A percentile compares a stretch with the other conserved stretches of the same genome.
Conservation (phyloP, 1,140 invertebrate genomes). For the Metopolophium dirhodum region DNA sequence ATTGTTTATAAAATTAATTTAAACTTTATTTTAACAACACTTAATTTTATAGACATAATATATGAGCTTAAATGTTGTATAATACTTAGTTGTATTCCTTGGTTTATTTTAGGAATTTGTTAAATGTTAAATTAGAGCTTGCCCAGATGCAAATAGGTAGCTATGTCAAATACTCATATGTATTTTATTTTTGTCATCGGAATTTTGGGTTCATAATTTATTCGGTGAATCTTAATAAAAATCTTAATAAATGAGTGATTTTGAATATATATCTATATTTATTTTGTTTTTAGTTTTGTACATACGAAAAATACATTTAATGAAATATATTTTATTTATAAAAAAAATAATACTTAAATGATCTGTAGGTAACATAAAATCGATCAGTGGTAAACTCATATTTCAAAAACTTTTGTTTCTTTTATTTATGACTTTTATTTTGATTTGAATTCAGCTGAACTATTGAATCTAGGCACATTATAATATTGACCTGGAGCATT, state of each 20-base stretch:
- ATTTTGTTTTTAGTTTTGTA: background rate
- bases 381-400: background rate
- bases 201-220: background rate
- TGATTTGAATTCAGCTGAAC: background rate
- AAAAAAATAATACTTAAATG: background rate
- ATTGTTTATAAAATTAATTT: too few relatives aligned
- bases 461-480: background rate
- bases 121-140: background rate
- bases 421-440: slow-evolving; percentile 30
- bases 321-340: background rate
- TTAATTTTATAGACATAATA: background rate
- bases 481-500: background rate
- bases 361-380: background rate
- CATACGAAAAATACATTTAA: background rate
- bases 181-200: background rate
- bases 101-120: background rate
- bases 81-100: background rate
- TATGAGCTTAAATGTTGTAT: background rate
- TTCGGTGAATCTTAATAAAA: background rate
- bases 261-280: background rate
- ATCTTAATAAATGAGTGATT: background rate
- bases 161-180: background rate
- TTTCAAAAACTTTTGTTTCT: background rate
- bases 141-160: background rate
- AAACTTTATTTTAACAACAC: background rate